Base-by-base conservation (phyloP, 2,113 vertebrate genomes). In the Excalfactoria chinensis region DNA sequence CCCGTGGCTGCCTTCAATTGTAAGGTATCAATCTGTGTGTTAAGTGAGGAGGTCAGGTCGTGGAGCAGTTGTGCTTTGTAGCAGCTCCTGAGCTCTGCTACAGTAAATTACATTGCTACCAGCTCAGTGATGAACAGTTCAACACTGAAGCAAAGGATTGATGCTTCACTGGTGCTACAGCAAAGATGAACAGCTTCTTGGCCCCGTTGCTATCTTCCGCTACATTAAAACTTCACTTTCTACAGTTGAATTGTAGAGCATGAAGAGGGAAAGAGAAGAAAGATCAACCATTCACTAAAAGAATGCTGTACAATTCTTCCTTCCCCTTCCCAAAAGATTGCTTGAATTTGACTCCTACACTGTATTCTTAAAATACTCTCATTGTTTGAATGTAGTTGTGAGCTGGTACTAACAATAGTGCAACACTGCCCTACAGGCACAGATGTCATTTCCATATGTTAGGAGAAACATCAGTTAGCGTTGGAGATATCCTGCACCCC, bases 371-470 rank as follows among this genome's bases (percentile, higher is more conserved):
- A 79, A 88, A 74, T 81, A 41, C 16, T 81, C 6, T 35, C 15
- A 46, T 87, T 83, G 71, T 82, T 95, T 70, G 67, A 91, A 23
- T 66, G 84, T 79, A 46, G 35, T 88, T 26, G 21, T 59, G 71
- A 72, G 53, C 35, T 30, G 3, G 4, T 73, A 43, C 78, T 81
- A 89, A 81, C 43, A 94, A 48, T 82, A 69, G 79, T 34, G 46
- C 66, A 94, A 40, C 13, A 2, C 35, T 85, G 49, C 69, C 80
- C 46, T 69, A 11, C 90, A 90, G 81, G 67, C 70, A 67, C 64
- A 86, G 64, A 93, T 88, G 60, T 73, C 70, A 28, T 78, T 95
- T 69, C 71, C 67, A 46, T 89, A 53, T 81, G 69, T 75, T 91
- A 35, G 46, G 30, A 62, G 35, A 82, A 82, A 56, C 64, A 51